phyloP scores from a whole-genome alignment of 2,797 vertebrate genomes.

The Cuniculus paca region DNA sequence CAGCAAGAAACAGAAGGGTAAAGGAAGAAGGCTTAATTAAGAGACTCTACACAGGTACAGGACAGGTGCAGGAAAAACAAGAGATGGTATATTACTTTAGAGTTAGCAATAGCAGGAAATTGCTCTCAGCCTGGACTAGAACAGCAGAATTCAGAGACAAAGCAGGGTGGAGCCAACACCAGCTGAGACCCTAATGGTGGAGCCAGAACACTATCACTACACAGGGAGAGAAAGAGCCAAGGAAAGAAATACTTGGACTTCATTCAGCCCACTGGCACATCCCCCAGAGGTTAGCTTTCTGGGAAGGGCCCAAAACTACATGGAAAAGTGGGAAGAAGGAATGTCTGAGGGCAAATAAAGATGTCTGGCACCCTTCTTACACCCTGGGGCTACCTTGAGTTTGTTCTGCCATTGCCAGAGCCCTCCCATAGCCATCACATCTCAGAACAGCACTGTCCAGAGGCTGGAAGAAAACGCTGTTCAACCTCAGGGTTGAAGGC shows the following conservation, averaged over 20 bases:
- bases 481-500: not conserved
- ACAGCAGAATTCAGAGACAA: not conserved
- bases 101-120: not conserved
- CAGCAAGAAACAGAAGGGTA: constrained; percentile 4
- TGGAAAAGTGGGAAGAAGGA: not conserved
- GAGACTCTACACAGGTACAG: constrained; percentile 24
- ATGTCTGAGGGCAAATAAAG: not conserved
- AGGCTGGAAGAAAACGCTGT: not conserved
- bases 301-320: not conserved
- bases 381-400: not conserved
- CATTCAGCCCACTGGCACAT: not conserved
- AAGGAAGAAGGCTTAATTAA: constrained; percentile 40
- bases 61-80: not conserved
- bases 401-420: not conserved
- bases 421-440: not conserved
- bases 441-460: not conserved
- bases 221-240: not conserved
- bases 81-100: not conserved
- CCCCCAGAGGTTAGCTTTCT: not conserved
- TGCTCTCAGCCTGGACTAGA: not conserved
- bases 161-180: not conserved
- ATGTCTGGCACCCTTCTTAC: not conserved
- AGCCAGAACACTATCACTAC: not conserved
- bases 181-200: not conserved
- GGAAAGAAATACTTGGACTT: not conserved